Evolutionary conservation across 2,113 vertebrate genomes (phyloP).

Genomic region (Stigmatopora nigra): DNA sequence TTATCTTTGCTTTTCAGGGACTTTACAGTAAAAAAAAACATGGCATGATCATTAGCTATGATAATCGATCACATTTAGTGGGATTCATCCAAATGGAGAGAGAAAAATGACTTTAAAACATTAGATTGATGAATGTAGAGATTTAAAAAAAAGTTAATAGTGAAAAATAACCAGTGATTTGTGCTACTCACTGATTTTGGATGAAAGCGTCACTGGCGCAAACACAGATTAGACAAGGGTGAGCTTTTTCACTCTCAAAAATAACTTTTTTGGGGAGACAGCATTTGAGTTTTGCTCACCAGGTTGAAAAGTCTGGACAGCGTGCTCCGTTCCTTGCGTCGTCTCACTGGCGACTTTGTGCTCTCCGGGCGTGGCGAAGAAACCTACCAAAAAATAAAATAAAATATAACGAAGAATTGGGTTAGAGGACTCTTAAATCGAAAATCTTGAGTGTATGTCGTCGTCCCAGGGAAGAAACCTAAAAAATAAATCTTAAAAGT

Average conservation of each 20-base stretch:
- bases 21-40: neutral
- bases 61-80: conserved; percentile 17
- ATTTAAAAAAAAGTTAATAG: conserved; percentile 25
- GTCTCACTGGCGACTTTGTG: conserved; percentile 67
- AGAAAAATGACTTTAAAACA: neutral
- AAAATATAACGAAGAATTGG: conserved; percentile 37
- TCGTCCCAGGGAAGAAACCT: too few relatives aligned
- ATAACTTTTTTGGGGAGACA: neutral
- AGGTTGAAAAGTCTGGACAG: conserved; percentile 74
- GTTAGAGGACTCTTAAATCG: too few relatives aligned
- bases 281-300: conserved; percentile 52
- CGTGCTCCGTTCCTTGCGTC: conserved; percentile 69
- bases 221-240: conserved; percentile 43
- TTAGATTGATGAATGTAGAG: neutral
- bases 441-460: too few relatives aligned
- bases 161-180: neutral
- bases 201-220: conserved; percentile 52
- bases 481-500: neutral
- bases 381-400: conserved; percentile 58
- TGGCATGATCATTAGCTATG: conserved; percentile 30
- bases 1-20: neutral
- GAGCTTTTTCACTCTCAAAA: conserved; percentile 1
- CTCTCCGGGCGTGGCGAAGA: conserved; percentile 60
- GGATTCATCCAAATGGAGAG: conserved; percentile 16
- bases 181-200: conserved; percentile 55